These are phyloP conservation scores for Nebria brevicollis DNA, from an alignment of 2,888 invertebrate species.

Conservation along the genomic window DNA sequence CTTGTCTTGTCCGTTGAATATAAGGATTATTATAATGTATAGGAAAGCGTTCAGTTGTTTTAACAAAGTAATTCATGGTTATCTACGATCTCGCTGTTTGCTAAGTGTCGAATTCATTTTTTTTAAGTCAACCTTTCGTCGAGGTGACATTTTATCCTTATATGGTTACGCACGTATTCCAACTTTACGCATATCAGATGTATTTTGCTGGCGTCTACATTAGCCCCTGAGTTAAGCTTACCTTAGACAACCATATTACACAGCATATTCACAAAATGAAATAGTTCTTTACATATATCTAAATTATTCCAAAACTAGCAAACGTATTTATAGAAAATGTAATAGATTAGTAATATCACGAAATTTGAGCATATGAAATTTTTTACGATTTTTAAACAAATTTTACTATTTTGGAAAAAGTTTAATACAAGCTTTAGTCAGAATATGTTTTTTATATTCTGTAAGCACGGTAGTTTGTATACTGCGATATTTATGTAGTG, in stretches of 20 bases:
- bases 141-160: conserved; percentile 40
- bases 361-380: too few relatives aligned
- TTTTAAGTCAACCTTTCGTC: conserved; percentile 37
- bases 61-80: conserved; percentile 39
- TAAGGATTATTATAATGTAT: conserved; percentile 25
- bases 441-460: conserved; percentile 6
- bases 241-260: conserved; percentile 9
- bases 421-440: conserved; percentile 19
- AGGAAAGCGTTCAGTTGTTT: conserved; percentile 35
- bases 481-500: conserved; percentile 21
- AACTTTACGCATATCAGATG: conserved; percentile 37
- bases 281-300: too few relatives aligned
- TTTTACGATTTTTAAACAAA: too few relatives aligned
- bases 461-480: background rate
- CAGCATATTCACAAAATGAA: too few relatives aligned
- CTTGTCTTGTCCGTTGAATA: background rate
- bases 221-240: conserved; percentile 18
- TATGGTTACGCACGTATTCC: conserved; percentile 37
- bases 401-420: background rate
- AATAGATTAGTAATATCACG: too few relatives aligned
- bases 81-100: conserved; percentile 21
- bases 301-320: too few relatives aligned
- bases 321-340: too few relatives aligned
- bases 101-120: conserved; percentile 36
- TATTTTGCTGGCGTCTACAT: conserved; percentile 25